phyloP scores from a whole-genome alignment of 2,797 vertebrate species.

The Thamnophis elegans region DNA sequence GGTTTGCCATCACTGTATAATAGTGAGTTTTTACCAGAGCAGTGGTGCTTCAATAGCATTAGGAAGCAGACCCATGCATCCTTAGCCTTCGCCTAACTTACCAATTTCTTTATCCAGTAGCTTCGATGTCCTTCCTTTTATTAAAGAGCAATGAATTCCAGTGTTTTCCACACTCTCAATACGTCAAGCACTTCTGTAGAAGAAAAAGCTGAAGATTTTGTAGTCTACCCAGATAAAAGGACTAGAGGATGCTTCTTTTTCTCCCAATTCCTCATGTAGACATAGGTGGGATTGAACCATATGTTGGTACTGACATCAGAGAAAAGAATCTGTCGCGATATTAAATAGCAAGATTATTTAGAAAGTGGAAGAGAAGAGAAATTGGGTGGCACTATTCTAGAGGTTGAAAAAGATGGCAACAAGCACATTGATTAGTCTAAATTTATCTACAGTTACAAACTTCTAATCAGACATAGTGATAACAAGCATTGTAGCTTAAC shows the following conservation, averaged over 20 bases:
- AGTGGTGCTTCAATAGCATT: background rate
- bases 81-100: background rate
- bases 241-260: background rate
- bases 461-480: background rate
- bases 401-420: background rate
- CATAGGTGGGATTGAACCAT: background rate
- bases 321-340: background rate
- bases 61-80: background rate
- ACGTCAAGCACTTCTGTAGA: background rate
- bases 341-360: background rate
- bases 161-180: background rate
- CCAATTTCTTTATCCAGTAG: background rate
- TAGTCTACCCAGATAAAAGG: background rate
- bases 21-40: background rate
- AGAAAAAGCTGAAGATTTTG: background rate
- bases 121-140: background rate
- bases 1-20: background rate
- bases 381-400: background rate
- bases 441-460: background rate
- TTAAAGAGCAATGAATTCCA: background rate
- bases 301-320: background rate
- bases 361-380: too few relatives aligned
- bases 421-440: background rate
- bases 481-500: conserved; percentile 37
- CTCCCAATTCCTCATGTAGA: background rate